Evolutionary conservation across 2,797 vertebrate species (phyloP).

Genomic region (Thamnophis elegans): DNA sequence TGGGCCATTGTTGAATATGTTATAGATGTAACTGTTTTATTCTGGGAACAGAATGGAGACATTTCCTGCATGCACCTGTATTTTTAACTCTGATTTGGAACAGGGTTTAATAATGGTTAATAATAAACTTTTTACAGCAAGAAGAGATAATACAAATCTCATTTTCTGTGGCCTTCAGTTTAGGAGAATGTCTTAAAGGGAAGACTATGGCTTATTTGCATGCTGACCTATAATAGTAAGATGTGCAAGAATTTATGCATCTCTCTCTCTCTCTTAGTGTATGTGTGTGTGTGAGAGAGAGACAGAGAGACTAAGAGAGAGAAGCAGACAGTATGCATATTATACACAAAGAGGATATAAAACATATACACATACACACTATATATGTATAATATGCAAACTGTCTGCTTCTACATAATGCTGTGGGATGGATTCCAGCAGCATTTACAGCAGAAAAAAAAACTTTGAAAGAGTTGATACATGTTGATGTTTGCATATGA

Average conservation of each 20-base stretch:
- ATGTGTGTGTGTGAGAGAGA: neutral
- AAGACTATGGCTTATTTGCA: neutral
- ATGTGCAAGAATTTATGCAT: neutral
- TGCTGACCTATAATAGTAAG: neutral
- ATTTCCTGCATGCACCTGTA: neutral
- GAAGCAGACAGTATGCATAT: neutral
- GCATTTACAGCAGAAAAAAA: neutral
- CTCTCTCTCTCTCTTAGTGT: neutral
- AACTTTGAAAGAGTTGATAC: neutral
- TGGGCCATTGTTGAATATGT: neutral
- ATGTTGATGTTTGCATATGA: neutral
- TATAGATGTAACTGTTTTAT: neutral
- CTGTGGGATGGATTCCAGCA: neutral
- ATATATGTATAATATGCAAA: neutral
- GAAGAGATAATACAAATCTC: neutral
- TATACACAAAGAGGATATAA: neutral
- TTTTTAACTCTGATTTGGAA: neutral
- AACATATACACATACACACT: neutral
- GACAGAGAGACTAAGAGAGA: too few species aligned
- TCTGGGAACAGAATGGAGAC: neutral
- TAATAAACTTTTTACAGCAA: neutral
- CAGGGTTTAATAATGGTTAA: neutral
- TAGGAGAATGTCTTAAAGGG: too few species aligned
- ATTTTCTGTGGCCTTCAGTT: neutral
- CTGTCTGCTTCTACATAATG: neutral